These are phyloP conservation scores for Lepus americanus DNA, from an alignment of 2,113 vertebrate species.

Conservation along the genomic window DNA sequence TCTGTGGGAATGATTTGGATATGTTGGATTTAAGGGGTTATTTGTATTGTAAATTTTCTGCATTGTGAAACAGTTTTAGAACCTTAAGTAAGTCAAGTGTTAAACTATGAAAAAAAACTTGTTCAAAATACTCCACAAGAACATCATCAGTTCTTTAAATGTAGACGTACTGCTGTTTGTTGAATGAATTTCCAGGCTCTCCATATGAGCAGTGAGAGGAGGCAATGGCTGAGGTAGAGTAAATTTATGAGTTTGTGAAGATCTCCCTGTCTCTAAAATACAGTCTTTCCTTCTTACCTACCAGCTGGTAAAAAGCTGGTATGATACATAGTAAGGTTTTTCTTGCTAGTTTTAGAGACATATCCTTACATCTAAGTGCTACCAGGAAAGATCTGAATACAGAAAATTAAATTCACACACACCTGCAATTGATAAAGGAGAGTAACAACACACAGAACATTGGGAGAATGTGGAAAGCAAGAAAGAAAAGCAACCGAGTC, in stretches of 20 bases:
- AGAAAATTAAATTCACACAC: not conserved
- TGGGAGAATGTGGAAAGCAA: not conserved
- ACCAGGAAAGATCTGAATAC: not conserved
- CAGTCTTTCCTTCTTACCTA: not conserved
- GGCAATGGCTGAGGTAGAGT: not conserved
- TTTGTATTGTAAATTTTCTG: slow-evolving; percentile 52
- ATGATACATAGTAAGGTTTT: not conserved
- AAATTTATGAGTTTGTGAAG: not conserved
- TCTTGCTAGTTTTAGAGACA: slow-evolving; percentile 1
- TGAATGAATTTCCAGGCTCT: not conserved
- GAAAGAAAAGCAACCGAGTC: not conserved
- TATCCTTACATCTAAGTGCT: slow-evolving; percentile 28
- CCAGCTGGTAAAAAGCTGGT: not conserved
- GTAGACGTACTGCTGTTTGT: not conserved
- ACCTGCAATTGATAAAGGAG: not conserved
- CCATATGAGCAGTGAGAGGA: not conserved
- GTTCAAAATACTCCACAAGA: slow-evolving; percentile 50
- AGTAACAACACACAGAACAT: not conserved
- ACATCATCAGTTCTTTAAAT: slow-evolving; percentile 4
- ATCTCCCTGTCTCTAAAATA: not conserved
- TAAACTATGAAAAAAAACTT: slow-evolving; percentile 56
- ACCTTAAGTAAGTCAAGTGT: not conserved
- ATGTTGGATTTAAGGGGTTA: slow-evolving; percentile 25
- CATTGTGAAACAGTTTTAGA: slow-evolving; percentile 61
- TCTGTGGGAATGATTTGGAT: not conserved